Conservation (phyloP, 2,113 vertebrate genomes). For the Colossoma macropomum region DNA sequence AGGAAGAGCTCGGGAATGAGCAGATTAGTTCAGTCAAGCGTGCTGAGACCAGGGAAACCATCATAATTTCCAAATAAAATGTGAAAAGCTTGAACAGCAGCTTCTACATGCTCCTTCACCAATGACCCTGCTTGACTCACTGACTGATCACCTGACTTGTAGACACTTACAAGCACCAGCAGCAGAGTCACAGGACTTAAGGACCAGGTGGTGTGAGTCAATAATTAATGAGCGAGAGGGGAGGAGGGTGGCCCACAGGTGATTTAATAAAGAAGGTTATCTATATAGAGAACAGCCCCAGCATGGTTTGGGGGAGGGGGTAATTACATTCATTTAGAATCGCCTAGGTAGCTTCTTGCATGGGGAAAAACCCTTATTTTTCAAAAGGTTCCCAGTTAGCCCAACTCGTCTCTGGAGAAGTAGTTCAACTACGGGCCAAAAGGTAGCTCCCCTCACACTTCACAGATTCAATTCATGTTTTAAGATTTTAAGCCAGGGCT, state of each 20-base stretch:
- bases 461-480: not conserved
- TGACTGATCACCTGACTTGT: conserved; percentile 38
- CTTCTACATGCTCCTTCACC: not conserved
- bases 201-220: conserved; percentile 33
- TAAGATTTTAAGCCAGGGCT: not conserved
- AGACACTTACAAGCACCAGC: conserved; percentile 14
- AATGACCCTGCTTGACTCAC: conserved; percentile 25
- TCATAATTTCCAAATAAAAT: not conserved
- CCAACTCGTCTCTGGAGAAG: not conserved
- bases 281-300: conserved; percentile 22
- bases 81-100: conserved; percentile 24
- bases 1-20: not conserved
- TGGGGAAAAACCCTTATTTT: not conserved
- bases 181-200: conserved; percentile 18
- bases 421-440: not conserved
- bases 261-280: conserved; percentile 19
- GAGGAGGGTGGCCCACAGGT: conserved; percentile 18
- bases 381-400: not conserved
- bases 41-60: not conserved
- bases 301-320: not conserved
- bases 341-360: not conserved
- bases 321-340: conserved; percentile 31
- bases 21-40: not conserved
- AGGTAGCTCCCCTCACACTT: not conserved
- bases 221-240: conserved; percentile 48